A percentile compares a stretch with the other conserved stretches of the same genome.
Evolutionary conservation across 2,888 invertebrate genomes (phyloP).

Genomic region (Mimumesa dahlbomi): DNA sequence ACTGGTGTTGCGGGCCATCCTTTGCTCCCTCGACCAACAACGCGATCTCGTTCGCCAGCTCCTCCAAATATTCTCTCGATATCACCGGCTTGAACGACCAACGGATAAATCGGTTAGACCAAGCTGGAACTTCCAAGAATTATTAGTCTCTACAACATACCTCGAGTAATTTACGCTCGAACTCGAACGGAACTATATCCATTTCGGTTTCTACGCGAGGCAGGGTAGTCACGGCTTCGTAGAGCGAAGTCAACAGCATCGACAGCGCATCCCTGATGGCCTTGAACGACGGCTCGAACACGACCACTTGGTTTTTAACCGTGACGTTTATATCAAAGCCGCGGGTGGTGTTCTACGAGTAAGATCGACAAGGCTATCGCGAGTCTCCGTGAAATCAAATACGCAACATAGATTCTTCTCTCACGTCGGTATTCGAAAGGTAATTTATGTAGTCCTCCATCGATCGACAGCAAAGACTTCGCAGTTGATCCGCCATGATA

Average conservation of each 20-base stretch:
- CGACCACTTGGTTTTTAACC: conserved; percentile 84
- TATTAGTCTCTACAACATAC: no score
- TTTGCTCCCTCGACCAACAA: conserved; percentile 87
- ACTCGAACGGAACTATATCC: background rate
- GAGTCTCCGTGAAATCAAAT: no score
- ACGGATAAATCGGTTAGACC: no score
- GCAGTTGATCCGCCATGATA: conserved; percentile 94
- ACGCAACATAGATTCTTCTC: no score
- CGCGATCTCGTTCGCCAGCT: conserved; percentile 84
- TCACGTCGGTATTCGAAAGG: conserved; percentile 30
- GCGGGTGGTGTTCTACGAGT: conserved; percentile 84
- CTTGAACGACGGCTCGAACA: conserved; percentile 89
- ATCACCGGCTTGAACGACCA: conserved; percentile 87
- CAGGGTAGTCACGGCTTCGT: conserved; percentile 86
- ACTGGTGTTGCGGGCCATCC: conserved; percentile 87
- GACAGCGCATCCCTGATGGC: conserved; percentile 87
- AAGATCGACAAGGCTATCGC: no score
- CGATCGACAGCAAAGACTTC: conserved; percentile 90
- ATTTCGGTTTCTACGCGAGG: conserved; percentile 45
- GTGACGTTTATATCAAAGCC: conserved; percentile 85
- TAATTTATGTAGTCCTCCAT: conserved; percentile 89
- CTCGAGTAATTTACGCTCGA: conserved; percentile 30
- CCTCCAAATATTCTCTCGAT: conserved; percentile 85
- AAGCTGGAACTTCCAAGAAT: no score
- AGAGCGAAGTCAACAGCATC: conserved; percentile 87